Evolutionary conservation across 2,797 vertebrate genomes (phyloP).

Genomic region (Syndactyla subalaris): DNA sequence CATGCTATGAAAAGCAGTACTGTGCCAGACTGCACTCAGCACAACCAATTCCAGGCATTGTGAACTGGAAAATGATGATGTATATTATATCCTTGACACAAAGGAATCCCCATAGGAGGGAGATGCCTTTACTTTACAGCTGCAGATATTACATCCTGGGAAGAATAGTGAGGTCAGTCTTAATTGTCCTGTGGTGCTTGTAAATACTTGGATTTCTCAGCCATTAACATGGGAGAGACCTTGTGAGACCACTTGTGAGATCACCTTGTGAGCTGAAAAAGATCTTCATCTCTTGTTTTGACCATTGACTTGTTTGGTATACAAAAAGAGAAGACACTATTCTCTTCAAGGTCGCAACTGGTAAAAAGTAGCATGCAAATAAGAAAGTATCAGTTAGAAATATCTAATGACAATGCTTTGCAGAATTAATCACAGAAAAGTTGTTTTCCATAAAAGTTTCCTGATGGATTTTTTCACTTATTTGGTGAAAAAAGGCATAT

Average conservation of each 20-base stretch:
- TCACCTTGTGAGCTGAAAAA: background rate
- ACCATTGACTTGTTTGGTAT: background rate
- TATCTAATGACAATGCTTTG: background rate
- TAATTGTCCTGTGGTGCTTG: background rate
- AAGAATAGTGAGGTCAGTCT: background rate
- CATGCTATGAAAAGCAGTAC: constrained; percentile 38
- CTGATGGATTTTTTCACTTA: background rate
- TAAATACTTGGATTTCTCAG: background rate
- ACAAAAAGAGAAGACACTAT: background rate
- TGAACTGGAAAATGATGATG: background rate
- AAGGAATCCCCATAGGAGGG: background rate
- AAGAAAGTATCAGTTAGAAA: background rate
- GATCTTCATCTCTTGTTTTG: background rate
- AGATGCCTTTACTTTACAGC: background rate
- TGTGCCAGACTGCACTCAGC: background rate
- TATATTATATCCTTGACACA: background rate
- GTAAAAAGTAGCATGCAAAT: background rate
- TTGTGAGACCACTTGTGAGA: background rate
- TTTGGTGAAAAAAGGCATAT: background rate
- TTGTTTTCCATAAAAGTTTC: background rate
- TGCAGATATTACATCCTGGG: background rate
- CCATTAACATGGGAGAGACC: background rate
- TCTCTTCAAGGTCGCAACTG: background rate
- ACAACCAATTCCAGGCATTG: background rate
- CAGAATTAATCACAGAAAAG: background rate